phyloP scores from a whole-genome alignment of 2,888 invertebrate species.

The Scrobipalpa atriplicella region DNA sequence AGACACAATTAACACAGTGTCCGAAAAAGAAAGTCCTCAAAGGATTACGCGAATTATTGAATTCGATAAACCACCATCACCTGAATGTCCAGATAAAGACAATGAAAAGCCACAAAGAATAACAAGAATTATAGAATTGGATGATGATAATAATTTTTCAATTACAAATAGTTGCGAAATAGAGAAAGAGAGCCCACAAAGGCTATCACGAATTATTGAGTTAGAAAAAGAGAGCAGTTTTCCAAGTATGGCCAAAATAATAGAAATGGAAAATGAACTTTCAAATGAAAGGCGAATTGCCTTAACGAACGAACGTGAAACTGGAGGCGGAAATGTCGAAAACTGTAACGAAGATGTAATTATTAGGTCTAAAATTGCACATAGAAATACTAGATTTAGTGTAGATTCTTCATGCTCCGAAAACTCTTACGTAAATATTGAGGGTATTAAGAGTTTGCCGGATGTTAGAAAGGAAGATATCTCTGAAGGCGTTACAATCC shows the following conservation, averaged over 20 bases:
- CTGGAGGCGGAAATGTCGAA: constrained; percentile 67
- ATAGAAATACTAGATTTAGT: constrained; percentile 76
- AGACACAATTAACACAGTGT: constrained; percentile 52
- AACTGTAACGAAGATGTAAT: constrained; percentile 64
- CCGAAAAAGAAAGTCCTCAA: constrained; percentile 67
- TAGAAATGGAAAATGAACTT: constrained; percentile 79
- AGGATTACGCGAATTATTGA: constrained; percentile 76
- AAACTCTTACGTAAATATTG: constrained; percentile 82
- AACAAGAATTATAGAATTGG: constrained; percentile 70
- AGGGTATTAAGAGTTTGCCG: constrained; percentile 79
- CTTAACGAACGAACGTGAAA: constrained; percentile 76
- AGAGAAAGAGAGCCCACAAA: constrained; percentile 63
- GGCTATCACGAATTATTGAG: constrained; percentile 69
- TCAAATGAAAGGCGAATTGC: constrained; percentile 78
- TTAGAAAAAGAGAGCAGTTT: constrained; percentile 69
- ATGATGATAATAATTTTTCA: constrained; percentile 70
- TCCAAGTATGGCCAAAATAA: constrained; percentile 77
- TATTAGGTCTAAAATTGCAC: constrained; percentile 66
- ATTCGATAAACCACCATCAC: constrained; percentile 63
- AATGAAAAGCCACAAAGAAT: constrained; percentile 68
- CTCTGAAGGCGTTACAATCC: constrained; percentile 55
- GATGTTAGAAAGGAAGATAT: constrained; percentile 76
- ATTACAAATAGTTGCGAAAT: constrained; percentile 60
- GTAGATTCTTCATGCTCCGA: constrained; percentile 82
- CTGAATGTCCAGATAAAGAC: constrained; percentile 55